Percentiles rank a stretch among this genome's conserved stretches.
Conservation (phyloP, 92 coral and sea anemone species). For the Pocillopora grandis region DNA sequence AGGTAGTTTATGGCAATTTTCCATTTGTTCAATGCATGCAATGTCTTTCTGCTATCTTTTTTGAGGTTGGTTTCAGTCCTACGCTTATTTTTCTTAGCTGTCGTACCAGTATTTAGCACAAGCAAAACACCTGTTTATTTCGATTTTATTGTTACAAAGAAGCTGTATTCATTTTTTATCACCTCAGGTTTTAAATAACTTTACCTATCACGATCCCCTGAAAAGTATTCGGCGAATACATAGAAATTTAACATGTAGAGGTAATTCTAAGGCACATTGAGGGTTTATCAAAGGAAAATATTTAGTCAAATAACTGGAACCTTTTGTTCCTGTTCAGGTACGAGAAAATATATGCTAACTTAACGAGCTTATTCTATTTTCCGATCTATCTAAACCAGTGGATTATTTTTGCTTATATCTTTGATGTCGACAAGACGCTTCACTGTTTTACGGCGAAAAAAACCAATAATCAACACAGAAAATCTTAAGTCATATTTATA, state of each 20-base stretch:
- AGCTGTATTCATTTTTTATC: neutral
- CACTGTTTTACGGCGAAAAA: too few species aligned
- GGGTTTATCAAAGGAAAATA: neutral
- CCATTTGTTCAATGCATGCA: too few species aligned
- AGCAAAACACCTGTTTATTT: neutral
- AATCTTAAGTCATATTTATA: too few species aligned
- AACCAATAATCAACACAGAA: too few species aligned
- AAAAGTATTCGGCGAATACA: neutral
- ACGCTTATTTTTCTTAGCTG: neutral
- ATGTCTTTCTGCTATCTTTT: neutral
- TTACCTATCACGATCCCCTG: neutral
- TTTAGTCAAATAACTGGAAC: neutral
- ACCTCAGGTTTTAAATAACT: neutral
- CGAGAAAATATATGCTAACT: neutral
- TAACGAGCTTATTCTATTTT: too few species aligned
- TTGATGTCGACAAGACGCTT: too few species aligned
- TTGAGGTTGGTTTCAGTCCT: neutral
- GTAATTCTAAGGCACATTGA: too few species aligned
- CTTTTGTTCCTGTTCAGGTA: neutral
- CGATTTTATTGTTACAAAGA: slow-evolving; percentile 9
- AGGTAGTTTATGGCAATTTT: too few species aligned
- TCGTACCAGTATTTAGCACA: neutral
- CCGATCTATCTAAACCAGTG: too few species aligned
- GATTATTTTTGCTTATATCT: too few species aligned
- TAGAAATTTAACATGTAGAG: neutral